phyloP scores from a whole-genome alignment of 1,140 invertebrate species.

The Delia radicum region DNA sequence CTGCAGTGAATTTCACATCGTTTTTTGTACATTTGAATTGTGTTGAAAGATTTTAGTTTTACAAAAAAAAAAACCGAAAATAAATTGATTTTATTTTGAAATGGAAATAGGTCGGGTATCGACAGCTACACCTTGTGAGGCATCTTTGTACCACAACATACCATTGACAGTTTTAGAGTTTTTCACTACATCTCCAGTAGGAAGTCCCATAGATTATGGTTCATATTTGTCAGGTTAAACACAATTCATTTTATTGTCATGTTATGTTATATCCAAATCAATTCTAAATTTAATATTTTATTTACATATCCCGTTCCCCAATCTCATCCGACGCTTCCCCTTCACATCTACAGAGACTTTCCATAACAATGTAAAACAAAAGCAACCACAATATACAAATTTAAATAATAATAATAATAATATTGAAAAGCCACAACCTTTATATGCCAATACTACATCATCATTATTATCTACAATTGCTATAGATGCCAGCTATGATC shows the following conservation, averaged over 20 bases:
- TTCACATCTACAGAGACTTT: neutral
- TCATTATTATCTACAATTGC: too few relatives aligned
- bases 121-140: conserved; percentile 27
- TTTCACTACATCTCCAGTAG: conserved; percentile 29
- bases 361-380: too few relatives aligned
- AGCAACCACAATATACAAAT: neutral
- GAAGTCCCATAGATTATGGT: conserved; percentile 11
- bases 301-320: too few relatives aligned
- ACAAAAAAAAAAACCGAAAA: neutral
- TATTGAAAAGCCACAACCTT: conserved; percentile 13
- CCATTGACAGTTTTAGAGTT: conserved; percentile 51
- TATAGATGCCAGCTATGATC: conserved; percentile 28
- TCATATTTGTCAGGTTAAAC: conserved; percentile 14
- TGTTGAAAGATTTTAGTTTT: neutral
- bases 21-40: neutral
- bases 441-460: conserved; percentile 28
- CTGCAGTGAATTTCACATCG: neutral
- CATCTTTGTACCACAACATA: conserved; percentile 40
- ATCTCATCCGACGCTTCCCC: neutral
- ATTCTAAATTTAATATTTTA: too few relatives aligned
- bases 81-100: neutral
- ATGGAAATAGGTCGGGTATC: conserved; percentile 25
- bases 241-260: conserved; percentile 1
- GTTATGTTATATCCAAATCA: neutral
- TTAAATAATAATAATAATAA: too few relatives aligned